phyloP scores from a whole-genome alignment of 2,888 invertebrate genomes.

The Synergus laeviventris region DNA sequence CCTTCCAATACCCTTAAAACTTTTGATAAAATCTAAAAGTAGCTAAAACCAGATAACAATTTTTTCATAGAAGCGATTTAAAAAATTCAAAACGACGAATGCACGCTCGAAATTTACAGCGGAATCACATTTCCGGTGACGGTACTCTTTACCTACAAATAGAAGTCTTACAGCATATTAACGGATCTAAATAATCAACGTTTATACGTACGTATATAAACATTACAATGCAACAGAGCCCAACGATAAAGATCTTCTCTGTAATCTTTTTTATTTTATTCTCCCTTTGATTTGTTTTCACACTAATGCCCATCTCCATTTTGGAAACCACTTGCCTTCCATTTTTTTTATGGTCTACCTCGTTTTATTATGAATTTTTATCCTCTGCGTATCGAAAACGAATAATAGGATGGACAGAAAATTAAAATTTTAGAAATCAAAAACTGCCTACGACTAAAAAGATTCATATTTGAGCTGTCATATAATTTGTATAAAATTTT shows the following conservation, averaged over 20 bases:
- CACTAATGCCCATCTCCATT: constrained; percentile 39
- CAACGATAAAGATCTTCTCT: constrained; percentile 56
- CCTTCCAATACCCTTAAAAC: neutral
- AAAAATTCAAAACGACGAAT: constrained; percentile 23
- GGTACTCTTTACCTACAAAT: constrained; percentile 40
- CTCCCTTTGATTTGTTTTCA: constrained; percentile 14
- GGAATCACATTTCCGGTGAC: neutral
- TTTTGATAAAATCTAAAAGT: neutral
- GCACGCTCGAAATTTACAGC: constrained; percentile 14
- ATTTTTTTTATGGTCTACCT: neutral
- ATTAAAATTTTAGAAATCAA: neutral
- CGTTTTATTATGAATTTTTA: neutral
- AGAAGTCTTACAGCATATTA: constrained; percentile 64
- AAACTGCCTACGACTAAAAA: neutral
- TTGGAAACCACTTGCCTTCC: constrained; percentile 3
- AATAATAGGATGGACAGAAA: neutral
- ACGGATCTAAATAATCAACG: constrained; percentile 71
- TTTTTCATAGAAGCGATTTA: neutral
- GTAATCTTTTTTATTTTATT: constrained; percentile 13
- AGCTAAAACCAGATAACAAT: neutral
- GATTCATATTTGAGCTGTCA: neutral
- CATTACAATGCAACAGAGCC: constrained; percentile 71
- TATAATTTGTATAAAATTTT: neutral
- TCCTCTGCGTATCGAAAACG: neutral
- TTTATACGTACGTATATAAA: constrained; percentile 63